Base-by-base conservation (phyloP, 1,140 invertebrate species). In the Pectinophora gossypiella region DNA sequence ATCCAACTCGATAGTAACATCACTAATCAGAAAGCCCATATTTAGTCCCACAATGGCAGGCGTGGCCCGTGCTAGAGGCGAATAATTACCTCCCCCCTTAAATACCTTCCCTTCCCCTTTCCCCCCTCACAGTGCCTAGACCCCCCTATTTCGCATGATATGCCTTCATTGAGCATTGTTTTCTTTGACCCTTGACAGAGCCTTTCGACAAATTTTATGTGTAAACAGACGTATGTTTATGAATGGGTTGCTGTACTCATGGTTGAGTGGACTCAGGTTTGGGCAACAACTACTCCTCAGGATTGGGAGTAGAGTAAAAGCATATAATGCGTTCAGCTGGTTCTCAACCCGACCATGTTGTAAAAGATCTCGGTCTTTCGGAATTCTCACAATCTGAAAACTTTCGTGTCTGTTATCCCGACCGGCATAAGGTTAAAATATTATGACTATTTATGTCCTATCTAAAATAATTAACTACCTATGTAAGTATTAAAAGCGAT, bases 11-110 rank as follows among this genome's bases (percentile, higher is more conserved):
- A n/a, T n/a, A n/a, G n/a, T n/a, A n/a, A n/a, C n/a, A n/a, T n/a
- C n/a, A n/a, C n/a, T n/a, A n/a, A 32, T 32, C 27, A 32, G 27
- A 60, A 64, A 61, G 64, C 58, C 64, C 48, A 45, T 59, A 59
- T 64, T 68, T 64, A 62, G 49, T n/a, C n/a, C 20, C 15, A 69
- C 66, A 69, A 69, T 69, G 51, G 66, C 56, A 48, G 66, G 66
- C 66, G 66, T 62, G 66, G 66, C 57, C 58, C n/a, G n/a, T n/a
- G n/a, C 40, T 50, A 69, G 62, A 62, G 52, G 56, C 55, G 66
- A 65, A 69, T 69, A 69, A 69, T 69, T 69, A 69, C 56, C 65
- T 56, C 51, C 49, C 23, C 16, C 18, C n/a, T n/a, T n/a, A n/a
- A 65, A 69, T 69, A 69, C 65, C 65, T 69, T 65, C 56, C 65